phyloP scores from a whole-genome alignment of 2,113 vertebrate genomes.

The Sminthopsis crassicaudata region DNA sequence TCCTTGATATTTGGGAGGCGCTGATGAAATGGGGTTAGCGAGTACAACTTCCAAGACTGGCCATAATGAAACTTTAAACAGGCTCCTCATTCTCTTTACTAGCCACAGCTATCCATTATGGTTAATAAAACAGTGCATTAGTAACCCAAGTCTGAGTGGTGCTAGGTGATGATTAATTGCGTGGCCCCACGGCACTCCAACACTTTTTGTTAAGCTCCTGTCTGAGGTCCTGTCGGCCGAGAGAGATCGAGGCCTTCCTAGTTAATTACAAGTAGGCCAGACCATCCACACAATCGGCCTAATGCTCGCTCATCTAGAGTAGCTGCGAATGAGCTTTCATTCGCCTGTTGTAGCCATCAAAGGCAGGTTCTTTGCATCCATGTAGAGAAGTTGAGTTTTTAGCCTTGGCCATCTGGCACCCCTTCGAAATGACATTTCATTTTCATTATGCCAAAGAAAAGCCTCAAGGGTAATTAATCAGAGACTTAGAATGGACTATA shows the following conservation, averaged over 20 bases:
- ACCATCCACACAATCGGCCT: slow-evolving; percentile 7
- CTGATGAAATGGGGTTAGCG: slow-evolving; percentile 5
- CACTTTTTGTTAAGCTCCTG: slow-evolving; percentile 53
- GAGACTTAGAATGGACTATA: slow-evolving; percentile 56
- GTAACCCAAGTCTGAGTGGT: slow-evolving; percentile 74
- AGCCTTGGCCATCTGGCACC: slow-evolving; percentile 66
- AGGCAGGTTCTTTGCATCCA: slow-evolving; percentile 41
- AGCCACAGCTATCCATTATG: slow-evolving; percentile 76
- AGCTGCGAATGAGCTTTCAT: slow-evolving; percentile 19
- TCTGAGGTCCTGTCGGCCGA: slow-evolving; percentile 30
- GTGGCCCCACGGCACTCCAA: slow-evolving; percentile 52
- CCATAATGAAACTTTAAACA: slow-evolving; percentile 66
- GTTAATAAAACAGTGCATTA: slow-evolving; percentile 79
- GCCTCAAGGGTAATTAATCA: slow-evolving; percentile 75
- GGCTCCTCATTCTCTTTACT: slow-evolving; percentile 75
- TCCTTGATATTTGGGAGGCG: slow-evolving; percentile 33
- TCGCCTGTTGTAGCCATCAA: slow-evolving; percentile 34
- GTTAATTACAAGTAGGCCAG: slow-evolving; percentile 36
- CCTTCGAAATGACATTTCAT: slow-evolving; percentile 51
- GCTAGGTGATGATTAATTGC: slow-evolving; percentile 61
- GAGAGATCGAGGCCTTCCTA: slow-evolving; percentile 32
- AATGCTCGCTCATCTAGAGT: slow-evolving; percentile 14
- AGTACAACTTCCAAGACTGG: slow-evolving; percentile 69
- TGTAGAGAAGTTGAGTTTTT: slow-evolving; percentile 53
- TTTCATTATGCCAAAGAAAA: slow-evolving; percentile 71